Evolutionary conservation across 2,113 vertebrate genomes (phyloP).

Genomic region (Hippocampus zosterae): DNA sequence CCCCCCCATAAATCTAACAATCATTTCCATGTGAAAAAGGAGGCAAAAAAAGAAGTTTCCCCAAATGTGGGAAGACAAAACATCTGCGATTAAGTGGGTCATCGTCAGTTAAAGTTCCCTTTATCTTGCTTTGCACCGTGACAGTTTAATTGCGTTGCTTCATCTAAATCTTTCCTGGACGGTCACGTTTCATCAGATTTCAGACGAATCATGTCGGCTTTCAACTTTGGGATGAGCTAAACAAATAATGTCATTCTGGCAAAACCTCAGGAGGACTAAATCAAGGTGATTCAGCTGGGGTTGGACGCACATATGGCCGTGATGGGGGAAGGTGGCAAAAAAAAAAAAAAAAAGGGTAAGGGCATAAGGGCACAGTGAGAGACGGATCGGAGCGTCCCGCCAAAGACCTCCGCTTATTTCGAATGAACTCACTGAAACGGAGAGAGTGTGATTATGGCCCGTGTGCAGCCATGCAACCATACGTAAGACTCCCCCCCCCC

Average conservation of each 20-base stretch:
- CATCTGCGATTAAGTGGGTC: constrained; percentile 54
- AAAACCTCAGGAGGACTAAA: constrained; percentile 91
- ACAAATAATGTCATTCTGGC: constrained; percentile 91
- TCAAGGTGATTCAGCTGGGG: constrained; percentile 76
- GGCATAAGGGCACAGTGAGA: constrained; percentile 28
- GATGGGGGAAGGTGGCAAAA: constrained; percentile 19
- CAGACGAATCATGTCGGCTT: constrained; percentile 6
- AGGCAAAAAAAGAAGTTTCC: constrained; percentile 31
- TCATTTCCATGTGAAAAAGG: constrained; percentile 42
- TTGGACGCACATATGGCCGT: constrained; percentile 61
- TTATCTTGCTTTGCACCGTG: background rate
- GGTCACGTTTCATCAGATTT: constrained; percentile 32
- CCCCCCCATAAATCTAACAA: constrained; percentile 40
- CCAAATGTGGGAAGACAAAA: constrained; percentile 38
- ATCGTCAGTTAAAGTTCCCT: constrained; percentile 52
- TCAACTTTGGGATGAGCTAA: constrained; percentile 76
- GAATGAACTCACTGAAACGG: constrained; percentile 56
- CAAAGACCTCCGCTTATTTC: constrained; percentile 28
- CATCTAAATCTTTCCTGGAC: constrained; percentile 30
- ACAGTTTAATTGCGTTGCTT: constrained; percentile 33
- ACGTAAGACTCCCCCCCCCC: constrained; percentile 48
- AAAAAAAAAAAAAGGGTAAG: background rate
- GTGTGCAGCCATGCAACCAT: constrained; percentile 47
- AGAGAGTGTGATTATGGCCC: constrained; percentile 63
- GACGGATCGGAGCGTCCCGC: constrained; percentile 60